Evolutionary conservation across 2,797 vertebrate species (phyloP).

Genomic region (Lagodon rhomboides): DNA sequence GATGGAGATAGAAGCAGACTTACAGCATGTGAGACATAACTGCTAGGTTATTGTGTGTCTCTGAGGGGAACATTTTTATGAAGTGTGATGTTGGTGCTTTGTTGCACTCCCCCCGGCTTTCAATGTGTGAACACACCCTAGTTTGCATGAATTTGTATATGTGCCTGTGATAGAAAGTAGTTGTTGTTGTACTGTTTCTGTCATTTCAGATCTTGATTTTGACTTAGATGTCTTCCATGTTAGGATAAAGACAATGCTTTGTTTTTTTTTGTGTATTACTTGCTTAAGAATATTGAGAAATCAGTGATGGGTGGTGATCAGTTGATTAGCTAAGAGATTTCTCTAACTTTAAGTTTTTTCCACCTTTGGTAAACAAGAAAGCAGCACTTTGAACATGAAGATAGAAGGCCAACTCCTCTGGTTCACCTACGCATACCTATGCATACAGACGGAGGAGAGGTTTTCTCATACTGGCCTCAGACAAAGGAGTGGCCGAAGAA

Average conservation of each 20-base stretch:
- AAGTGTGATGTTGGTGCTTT: constrained; percentile 69
- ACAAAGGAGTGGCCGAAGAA: constrained; percentile 40
- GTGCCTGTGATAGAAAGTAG: constrained; percentile 15
- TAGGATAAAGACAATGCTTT: background rate
- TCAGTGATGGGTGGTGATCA: background rate
- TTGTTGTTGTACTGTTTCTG: background rate
- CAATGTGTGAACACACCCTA: constrained; percentile 69
- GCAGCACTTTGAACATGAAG: constrained; percentile 37
- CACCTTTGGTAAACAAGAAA: constrained; percentile 64
- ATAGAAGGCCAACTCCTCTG: constrained; percentile 13
- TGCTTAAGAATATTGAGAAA: background rate
- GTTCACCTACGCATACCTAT: constrained; percentile 47
- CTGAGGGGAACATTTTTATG: constrained; percentile 67
- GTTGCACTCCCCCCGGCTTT: constrained; percentile 40
- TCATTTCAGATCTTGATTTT: background rate
- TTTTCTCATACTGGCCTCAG: no score
- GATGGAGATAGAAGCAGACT: constrained; percentile 65
- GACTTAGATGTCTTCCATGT: background rate
- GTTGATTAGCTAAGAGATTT: background rate
- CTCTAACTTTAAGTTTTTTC: constrained; percentile 45
- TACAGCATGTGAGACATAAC: constrained; percentile 57
- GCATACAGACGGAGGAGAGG: no score
- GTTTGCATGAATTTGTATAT: constrained; percentile 62
- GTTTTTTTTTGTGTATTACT: background rate
- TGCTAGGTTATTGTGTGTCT: constrained; percentile 64